Evolutionary conservation across 1,140 invertebrate species (phyloP).

Genomic region (Stenopsyche tienmushanensis): DNA sequence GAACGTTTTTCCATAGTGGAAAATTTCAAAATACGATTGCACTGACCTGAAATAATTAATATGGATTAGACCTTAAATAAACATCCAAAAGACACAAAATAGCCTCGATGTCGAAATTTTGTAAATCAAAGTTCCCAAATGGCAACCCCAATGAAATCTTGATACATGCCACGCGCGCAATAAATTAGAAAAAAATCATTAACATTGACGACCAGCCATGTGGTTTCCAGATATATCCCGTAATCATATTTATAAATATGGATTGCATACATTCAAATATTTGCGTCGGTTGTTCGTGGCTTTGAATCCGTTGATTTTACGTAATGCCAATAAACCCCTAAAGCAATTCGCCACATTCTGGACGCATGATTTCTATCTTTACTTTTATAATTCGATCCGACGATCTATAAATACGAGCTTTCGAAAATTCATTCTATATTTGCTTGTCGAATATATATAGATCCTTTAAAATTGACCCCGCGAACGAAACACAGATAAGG

Average conservation of each 20-base stretch:
- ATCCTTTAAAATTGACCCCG: neutral
- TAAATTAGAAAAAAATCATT: neutral
- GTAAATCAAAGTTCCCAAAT: too few relatives aligned
- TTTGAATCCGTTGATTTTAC: neutral
- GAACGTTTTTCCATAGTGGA: too few relatives aligned
- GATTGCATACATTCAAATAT: neutral
- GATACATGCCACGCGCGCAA: too few relatives aligned
- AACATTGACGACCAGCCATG: neutral
- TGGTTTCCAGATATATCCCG: neutral
- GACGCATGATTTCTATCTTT: neutral
- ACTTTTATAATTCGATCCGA: neutral
- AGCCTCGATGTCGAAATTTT: too few relatives aligned
- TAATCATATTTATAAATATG: conserved; percentile 10
- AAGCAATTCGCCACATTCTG: neutral
- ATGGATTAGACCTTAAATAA: too few relatives aligned
- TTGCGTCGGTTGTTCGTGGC: neutral
- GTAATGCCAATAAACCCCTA: neutral
- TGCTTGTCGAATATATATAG: too few relatives aligned
- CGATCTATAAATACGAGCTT: too few relatives aligned
- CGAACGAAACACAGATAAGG: neutral
- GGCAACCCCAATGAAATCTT: too few relatives aligned
- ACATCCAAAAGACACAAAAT: too few relatives aligned
- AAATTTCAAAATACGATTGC: too few relatives aligned
- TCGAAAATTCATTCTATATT: too few relatives aligned
- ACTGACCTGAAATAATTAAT: too few relatives aligned